Evolutionary conservation across 2,797 vertebrate genomes (phyloP).

Genomic region (Melanotaenia trifasciata): DNA sequence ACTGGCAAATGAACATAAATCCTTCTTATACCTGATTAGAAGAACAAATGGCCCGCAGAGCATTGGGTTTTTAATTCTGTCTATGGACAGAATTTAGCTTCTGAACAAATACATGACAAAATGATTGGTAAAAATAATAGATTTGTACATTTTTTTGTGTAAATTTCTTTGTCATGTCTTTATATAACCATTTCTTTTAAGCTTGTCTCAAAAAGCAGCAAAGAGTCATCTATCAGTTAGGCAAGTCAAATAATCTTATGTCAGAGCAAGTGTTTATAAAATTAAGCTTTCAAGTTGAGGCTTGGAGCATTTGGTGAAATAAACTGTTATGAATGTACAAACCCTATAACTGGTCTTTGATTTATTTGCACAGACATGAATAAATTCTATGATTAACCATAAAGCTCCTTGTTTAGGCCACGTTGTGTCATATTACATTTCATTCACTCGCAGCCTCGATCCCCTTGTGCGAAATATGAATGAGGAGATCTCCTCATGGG

Average conservation of each 20-base stretch:
- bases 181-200: background rate
- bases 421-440: constrained; percentile 56
- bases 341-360: constrained; percentile 15
- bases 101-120: background rate
- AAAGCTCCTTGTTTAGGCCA: constrained; percentile 33
- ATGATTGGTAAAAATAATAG: background rate
- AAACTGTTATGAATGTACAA: background rate
- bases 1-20: constrained; percentile 21
- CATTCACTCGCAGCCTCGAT: constrained; percentile 56
- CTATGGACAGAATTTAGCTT: background rate
- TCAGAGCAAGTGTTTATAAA: background rate
- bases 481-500: constrained; percentile 52
- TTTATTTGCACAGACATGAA: constrained; percentile 32
- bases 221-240: background rate
- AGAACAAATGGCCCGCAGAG: constrained; percentile 5
- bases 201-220: background rate
- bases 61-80: background rate
- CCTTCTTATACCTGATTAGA: constrained; percentile 7
- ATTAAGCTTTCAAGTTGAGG: background rate
- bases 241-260: background rate
- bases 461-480: constrained; percentile 52
- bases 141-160: background rate
- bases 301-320: constrained; percentile 5
- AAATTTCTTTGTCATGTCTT: background rate
- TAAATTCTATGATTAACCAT: constrained; percentile 34